Evolutionary conservation across 2,888 invertebrate species (phyloP).

Genomic region (Pterobdella sp.): DNA sequence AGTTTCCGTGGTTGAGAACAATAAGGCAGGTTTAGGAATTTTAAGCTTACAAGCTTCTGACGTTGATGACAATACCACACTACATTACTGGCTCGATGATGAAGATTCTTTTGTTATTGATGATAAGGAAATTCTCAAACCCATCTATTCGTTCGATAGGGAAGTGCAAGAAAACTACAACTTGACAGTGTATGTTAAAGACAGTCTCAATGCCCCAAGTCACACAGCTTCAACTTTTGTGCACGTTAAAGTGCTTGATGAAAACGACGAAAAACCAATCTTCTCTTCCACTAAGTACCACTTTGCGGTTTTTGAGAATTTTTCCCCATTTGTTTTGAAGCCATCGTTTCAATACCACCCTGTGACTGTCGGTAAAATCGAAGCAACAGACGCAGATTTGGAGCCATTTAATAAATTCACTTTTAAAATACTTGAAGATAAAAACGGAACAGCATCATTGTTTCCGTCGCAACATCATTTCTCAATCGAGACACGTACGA

Average conservation of each 20-base stretch:
- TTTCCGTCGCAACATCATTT: too few species aligned
- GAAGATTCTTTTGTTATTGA: background rate
- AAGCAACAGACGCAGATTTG: background rate
- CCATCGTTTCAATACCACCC: background rate
- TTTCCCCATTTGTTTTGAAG: background rate
- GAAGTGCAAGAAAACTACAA: background rate
- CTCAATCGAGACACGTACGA: too few species aligned
- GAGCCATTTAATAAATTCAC: background rate
- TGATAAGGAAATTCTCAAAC: background rate
- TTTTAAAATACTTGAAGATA: background rate
- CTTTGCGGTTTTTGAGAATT: background rate
- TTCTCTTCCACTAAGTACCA: constrained; percentile 5
- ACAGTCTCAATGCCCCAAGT: background rate
- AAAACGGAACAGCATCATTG: background rate
- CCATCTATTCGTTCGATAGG: background rate
- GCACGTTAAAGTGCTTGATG: background rate
- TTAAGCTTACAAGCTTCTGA: background rate
- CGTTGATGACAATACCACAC: background rate
- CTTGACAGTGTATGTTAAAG: constrained; percentile 7
- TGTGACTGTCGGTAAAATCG: background rate
- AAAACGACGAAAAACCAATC: constrained; percentile 17
- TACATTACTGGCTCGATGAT: background rate
- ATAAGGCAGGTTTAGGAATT: background rate
- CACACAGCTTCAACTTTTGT: background rate
- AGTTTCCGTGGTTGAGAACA: constrained; percentile 8